Percentiles rank a stretch among this genome's conserved stretches.
These are phyloP conservation scores for Hycleus phaleratus DNA, from an alignment of 1,140 invertebrate species.

Conservation along the genomic window DNA sequence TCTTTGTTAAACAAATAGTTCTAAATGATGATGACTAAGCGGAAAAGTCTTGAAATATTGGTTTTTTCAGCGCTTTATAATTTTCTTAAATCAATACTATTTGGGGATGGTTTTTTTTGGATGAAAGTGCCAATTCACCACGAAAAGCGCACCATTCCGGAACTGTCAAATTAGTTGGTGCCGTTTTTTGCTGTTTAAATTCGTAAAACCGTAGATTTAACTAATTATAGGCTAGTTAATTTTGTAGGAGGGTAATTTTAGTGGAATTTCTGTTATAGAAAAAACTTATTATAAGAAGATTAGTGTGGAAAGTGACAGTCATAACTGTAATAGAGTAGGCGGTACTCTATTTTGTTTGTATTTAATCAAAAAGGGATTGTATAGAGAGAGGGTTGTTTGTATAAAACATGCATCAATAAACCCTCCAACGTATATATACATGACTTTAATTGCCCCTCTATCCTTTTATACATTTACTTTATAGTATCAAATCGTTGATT, in stretches of 20 bases:
- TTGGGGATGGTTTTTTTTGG: neutral
- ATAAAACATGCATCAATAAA: too few relatives aligned
- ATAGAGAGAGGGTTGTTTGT: too few relatives aligned
- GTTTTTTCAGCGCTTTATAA: neutral
- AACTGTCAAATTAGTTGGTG: neutral
- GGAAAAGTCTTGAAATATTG: too few relatives aligned
- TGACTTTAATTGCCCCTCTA: too few relatives aligned
- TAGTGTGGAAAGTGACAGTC: constrained; percentile 29
- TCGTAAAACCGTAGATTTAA: neutral
- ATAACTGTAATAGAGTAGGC: constrained; percentile 26
- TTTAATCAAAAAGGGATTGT: constrained; percentile 4
- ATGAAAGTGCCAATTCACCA: constrained; percentile 21
- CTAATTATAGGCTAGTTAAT: too few relatives aligned
- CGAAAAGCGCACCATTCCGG: neutral
- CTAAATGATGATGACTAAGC: too few relatives aligned
- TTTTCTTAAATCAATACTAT: constrained; percentile 2
- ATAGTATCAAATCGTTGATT: too few relatives aligned
- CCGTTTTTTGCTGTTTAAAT: neutral
- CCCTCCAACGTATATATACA: too few relatives aligned
- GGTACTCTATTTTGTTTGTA: neutral
- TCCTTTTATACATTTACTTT: too few relatives aligned
- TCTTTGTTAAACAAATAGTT: too few relatives aligned
- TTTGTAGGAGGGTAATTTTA: neutral
- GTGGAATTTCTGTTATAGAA: neutral
- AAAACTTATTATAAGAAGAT: constrained; percentile 27